Base-by-base conservation (phyloP, 1,140 invertebrate genomes). In the Bombus pyrosoma region DNA sequence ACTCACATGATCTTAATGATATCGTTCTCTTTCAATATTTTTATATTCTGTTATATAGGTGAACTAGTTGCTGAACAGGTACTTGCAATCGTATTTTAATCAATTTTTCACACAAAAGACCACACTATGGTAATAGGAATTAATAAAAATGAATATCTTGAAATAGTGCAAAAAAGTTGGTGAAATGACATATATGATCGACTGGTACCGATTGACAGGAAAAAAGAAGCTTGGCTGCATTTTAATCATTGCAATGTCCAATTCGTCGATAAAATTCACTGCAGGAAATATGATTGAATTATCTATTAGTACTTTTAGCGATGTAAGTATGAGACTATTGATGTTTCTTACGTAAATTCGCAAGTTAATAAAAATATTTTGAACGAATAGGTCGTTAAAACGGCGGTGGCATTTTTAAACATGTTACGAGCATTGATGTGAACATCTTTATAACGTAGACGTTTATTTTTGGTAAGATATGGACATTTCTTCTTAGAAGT, bases 21-120 rank as follows among this genome's bases (percentile, higher is more conserved):
- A 37, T 90, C 89, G 0, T 68, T 91, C 9, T 72, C 68, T 0
- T 90, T 90, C 15, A 92, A 93, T 80, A 90, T 93, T 72, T 92
- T 92, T 59, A 86, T 92, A 85, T 91, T 91, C 87, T 93, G 92
- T 87, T 92, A 92, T 41, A 89, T 92, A 57, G 91, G 92, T 0
- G 91, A 93, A 75, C 68, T 87, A 47, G 73, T 93, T 10, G 85
- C 86, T 10, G 76, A 84, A 77, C 82, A 91, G 87, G 92, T 93
- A 87, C 10, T 10, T 39, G 64, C 32, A 66, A 66, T 66, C 13
- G n/a, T 66, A 66, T 37, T 75, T 47, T 6, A 39, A 18, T 8
- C 0, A 13, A 53, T 37, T 10, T 15, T n/a, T 47, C 22, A 22
- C 8, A 62, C 22, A 62, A 62, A 62, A 62, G 39, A 18, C 32